Evolutionary conservation across 1,140 invertebrate genomes (phyloP).

Genomic region (Mactra quadrangularis): DNA sequence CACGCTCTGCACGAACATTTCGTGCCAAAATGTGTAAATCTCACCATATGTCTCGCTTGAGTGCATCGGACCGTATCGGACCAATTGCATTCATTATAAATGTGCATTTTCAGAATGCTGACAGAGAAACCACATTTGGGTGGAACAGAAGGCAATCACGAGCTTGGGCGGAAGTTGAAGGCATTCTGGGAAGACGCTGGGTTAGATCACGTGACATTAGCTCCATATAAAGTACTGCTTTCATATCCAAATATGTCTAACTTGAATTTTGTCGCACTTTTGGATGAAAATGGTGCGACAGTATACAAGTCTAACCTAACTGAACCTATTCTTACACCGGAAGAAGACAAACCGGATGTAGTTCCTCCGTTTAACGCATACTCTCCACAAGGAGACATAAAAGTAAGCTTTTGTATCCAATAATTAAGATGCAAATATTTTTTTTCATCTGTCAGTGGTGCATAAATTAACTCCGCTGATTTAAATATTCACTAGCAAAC

Average conservation of each 20-base stretch:
- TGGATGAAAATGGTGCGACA: constrained; percentile 56
- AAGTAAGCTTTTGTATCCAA: constrained; percentile 6
- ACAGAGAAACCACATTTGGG: constrained; percentile 78
- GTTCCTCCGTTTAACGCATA: constrained; percentile 82
- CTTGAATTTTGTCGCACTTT: constrained; percentile 69
- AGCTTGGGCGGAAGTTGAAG: constrained; percentile 72
- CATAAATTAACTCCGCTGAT: too few species aligned
- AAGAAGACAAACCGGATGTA: constrained; percentile 75
- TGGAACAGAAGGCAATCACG: constrained; percentile 73
- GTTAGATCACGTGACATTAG: constrained; percentile 72
- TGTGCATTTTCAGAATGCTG: constrained; percentile 65
- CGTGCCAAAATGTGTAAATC: too few species aligned
- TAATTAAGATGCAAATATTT: too few species aligned
- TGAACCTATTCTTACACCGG: constrained; percentile 75
- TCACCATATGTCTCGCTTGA: too few species aligned
- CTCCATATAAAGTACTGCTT: constrained; percentile 80
- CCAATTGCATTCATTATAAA: too few species aligned
- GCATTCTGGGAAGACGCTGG: constrained; percentile 72
- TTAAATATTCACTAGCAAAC: too few species aligned
- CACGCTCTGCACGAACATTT: too few species aligned
- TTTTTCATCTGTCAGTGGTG: too few species aligned
- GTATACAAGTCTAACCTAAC: constrained; percentile 69
- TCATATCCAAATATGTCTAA: constrained; percentile 77
- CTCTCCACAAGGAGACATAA: constrained; percentile 66
- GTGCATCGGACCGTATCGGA: too few species aligned